phyloP scores from a whole-genome alignment of 2,797 vertebrate species.

The Kryptopterus vitreolus region DNA sequence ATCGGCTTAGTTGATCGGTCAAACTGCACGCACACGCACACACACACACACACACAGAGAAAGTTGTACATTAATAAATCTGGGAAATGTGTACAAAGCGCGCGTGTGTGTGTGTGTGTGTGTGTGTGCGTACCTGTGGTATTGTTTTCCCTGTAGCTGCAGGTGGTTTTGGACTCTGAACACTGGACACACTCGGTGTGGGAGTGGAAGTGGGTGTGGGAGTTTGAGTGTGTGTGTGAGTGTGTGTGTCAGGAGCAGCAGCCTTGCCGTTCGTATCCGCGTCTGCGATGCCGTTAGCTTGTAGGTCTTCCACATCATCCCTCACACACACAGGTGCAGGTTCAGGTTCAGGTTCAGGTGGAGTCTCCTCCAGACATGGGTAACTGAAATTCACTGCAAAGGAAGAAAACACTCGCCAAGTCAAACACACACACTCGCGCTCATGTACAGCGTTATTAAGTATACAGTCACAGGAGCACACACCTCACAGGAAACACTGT shows the following conservation, averaged over 20 bases:
- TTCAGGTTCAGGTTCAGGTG: conserved; percentile 70
- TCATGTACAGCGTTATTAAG: too few relatives aligned
- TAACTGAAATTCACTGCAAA: conserved; percentile 96
- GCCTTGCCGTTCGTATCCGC: conserved; percentile 66
- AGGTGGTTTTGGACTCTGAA: conserved; percentile 61
- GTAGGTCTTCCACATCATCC: conserved; percentile 45
- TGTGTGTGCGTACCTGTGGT: conserved; percentile 81
- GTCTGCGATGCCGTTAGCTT: conserved; percentile 69
- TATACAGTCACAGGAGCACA: not conserved
- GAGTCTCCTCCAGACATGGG: conserved; percentile 89
- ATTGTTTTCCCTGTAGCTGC: conserved; percentile 69
- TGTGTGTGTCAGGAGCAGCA: conserved; percentile 38
- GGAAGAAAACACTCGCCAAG: not conserved
- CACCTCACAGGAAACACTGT: not conserved
- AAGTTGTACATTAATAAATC: not conserved
- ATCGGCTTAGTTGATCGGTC: conserved; percentile 92
- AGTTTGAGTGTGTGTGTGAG: not conserved
- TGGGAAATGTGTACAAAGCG: not conserved
- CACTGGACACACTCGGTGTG: conserved; percentile 43
- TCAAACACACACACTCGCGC: conserved; percentile 17
- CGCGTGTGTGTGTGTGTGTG: not conserved
- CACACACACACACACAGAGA: not conserved
- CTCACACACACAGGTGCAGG: conserved; percentile 66
- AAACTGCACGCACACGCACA: conserved; percentile 70
- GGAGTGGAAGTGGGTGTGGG: conserved; percentile 50